phyloP scores from a whole-genome alignment of 1,140 invertebrate genomes.

The Oncopeltus fasciatus region DNA sequence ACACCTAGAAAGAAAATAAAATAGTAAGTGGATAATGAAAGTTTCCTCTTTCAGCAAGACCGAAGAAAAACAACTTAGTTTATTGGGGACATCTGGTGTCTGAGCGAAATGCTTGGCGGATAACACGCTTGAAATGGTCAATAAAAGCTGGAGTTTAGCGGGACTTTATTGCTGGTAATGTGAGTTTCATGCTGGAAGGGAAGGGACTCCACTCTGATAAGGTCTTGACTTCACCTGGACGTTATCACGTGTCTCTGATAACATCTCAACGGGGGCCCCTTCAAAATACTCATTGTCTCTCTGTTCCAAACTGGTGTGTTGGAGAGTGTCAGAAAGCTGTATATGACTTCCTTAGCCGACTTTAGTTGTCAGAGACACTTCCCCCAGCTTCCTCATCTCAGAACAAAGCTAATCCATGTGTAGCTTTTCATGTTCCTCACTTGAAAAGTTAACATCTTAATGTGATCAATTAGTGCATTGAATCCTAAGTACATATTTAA shows the following conservation, averaged over 20 bases:
- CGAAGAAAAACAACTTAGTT: too few species aligned
- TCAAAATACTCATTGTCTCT: constrained; percentile 1
- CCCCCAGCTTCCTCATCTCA: neutral
- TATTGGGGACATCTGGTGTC: too few species aligned
- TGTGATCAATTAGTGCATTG: too few species aligned
- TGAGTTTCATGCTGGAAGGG: neutral
- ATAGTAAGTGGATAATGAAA: too few species aligned
- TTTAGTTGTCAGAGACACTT: too few species aligned
- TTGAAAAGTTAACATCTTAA: too few species aligned
- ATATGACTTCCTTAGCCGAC: too few species aligned
- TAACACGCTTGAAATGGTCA: neutral
- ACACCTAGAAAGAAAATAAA: too few species aligned
- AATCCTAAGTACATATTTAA: too few species aligned
- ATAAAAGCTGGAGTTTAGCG: neutral
- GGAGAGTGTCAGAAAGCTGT: too few species aligned
- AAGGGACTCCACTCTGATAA: neutral
- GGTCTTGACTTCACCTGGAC: neutral
- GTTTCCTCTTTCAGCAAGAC: too few species aligned
- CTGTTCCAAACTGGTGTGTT: neutral
- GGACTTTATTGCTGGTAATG: neutral
- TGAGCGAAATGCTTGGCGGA: neutral
- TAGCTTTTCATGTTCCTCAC: neutral
- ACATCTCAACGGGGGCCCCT: neutral
- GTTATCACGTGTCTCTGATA: neutral
- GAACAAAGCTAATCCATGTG: neutral